Conservation (phyloP, 2,113 vertebrate genomes). For the Anthoscopus minutus region DNA sequence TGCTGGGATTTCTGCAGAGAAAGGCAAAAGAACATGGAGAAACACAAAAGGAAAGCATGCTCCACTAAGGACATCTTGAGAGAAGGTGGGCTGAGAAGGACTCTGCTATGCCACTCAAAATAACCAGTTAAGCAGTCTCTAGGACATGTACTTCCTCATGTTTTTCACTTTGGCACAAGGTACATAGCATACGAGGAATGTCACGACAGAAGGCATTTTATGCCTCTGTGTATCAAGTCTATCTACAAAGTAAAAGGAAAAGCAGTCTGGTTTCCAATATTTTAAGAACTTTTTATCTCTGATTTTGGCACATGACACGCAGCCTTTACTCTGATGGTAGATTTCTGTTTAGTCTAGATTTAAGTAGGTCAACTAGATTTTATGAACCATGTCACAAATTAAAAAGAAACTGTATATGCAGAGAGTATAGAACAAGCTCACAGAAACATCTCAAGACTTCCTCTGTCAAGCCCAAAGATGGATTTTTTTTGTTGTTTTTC, state of each 20-base stretch:
- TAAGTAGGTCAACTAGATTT: background rate
- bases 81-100: background rate
- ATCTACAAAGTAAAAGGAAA: background rate
- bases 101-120: background rate
- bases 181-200: background rate
- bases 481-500: background rate
- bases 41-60: slow-evolving; percentile 7
- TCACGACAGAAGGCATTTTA: background rate
- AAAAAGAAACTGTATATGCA: background rate
- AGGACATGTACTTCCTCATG: background rate
- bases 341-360: background rate
- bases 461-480: background rate
- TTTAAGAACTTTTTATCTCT: background rate
- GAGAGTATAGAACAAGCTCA: background rate
- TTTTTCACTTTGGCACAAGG: background rate
- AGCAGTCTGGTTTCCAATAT: background rate
- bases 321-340: background rate
- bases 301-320: background rate
- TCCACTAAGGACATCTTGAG: background rate
- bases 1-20: slow-evolving; percentile 42
- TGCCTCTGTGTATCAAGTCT: background rate
- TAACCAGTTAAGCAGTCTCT: background rate
- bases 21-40: background rate
- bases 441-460: background rate
- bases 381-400: background rate